These are phyloP conservation scores for Drosophila bocqueti DNA, from an alignment of 1,140 invertebrate genomes.

Conservation along the genomic window DNA sequence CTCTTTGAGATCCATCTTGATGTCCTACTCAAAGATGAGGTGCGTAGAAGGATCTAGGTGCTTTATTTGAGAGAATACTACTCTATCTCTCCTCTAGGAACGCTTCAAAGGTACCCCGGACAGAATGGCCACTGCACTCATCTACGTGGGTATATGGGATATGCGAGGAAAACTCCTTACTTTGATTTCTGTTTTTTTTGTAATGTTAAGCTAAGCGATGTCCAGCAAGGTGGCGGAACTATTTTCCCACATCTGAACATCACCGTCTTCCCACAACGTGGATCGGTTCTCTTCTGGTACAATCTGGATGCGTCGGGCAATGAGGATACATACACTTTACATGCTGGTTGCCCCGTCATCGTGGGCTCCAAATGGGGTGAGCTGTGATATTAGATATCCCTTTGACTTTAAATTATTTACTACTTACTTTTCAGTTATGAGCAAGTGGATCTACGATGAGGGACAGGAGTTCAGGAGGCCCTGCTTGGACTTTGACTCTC, in stretches of 20 bases:
- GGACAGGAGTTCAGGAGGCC: constrained; percentile 19
- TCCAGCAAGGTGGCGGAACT: constrained; percentile 96
- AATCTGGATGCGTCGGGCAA: constrained; percentile 95
- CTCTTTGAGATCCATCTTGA: constrained; percentile 8
- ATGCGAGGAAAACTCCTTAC: too few relatives aligned
- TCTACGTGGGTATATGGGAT: constrained; percentile 15
- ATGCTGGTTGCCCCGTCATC: constrained; percentile 98
- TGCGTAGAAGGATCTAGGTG: background rate
- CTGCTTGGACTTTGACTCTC: background rate
- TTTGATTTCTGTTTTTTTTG: too few relatives aligned
- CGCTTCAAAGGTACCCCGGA: background rate
- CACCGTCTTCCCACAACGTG: constrained; percentile 94
- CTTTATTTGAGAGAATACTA: fast-evolving
- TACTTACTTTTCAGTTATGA: constrained; percentile 4
- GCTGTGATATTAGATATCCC: constrained; percentile 8
- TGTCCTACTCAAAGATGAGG: background rate
- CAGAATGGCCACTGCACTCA: constrained; percentile 16
- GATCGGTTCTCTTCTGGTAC: constrained; percentile 96
- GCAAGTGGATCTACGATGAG: constrained; percentile 2
- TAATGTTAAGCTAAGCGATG: constrained; percentile 91
- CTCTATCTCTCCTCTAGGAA: background rate
- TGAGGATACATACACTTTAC: constrained; percentile 94
- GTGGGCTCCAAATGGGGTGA: constrained; percentile 98
- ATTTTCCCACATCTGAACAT: constrained; percentile 94
- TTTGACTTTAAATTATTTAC: background rate